phyloP scores from a whole-genome alignment of 2,888 invertebrate species.

The Folsomia manolachei region DNA sequence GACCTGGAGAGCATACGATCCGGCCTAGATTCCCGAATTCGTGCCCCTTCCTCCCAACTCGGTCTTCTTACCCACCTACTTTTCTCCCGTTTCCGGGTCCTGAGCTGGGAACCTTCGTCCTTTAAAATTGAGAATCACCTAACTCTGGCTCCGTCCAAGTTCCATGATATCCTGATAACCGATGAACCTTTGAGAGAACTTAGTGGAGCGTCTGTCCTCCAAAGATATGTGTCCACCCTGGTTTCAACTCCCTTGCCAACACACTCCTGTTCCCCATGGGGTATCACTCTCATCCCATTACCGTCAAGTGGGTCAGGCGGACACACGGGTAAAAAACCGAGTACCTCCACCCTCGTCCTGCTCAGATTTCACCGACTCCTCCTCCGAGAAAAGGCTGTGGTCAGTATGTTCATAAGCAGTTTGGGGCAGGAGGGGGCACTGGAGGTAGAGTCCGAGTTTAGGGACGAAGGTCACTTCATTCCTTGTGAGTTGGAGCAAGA shows the following conservation, averaged over 20 bases:
- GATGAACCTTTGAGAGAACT: background rate
- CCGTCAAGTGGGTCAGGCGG: background rate
- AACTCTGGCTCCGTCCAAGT: background rate
- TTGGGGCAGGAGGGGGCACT: background rate
- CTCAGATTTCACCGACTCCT: slow-evolving; percentile 6
- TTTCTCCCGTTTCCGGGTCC: background rate
- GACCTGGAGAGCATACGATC: background rate
- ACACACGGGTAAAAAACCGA: no score
- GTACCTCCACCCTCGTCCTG: background rate
- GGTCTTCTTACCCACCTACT: background rate
- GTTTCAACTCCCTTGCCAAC: background rate
- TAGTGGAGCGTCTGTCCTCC: background rate
- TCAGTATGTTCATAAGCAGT: background rate
- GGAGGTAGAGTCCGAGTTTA: background rate
- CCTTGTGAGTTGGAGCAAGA: background rate
- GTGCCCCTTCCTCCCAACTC: background rate
- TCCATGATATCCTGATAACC: slow-evolving; percentile 4
- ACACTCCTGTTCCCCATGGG: background rate
- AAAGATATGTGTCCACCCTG: background rate
- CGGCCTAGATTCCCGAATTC: background rate
- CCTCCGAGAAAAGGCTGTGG: background rate
- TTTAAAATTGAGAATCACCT: slow-evolving; percentile 8
- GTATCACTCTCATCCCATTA: background rate
- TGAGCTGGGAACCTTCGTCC: background rate
- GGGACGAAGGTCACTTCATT: background rate